Conservation (phyloP, 1,140 invertebrate genomes). For the Brachionus rotundiformis region DNA sequence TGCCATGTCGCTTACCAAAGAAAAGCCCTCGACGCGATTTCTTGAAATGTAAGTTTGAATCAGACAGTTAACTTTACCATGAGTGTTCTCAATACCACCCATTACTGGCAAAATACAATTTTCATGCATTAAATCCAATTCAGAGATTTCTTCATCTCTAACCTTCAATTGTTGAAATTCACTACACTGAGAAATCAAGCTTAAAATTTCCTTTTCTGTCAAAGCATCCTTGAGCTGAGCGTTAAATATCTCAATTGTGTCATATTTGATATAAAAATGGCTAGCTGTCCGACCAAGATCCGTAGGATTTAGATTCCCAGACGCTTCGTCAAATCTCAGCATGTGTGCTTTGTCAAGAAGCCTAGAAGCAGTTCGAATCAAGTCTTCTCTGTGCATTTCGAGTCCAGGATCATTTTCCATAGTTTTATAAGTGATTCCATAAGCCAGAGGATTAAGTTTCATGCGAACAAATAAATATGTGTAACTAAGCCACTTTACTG, state of each 20-base stretch:
- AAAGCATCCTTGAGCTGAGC: conserved; percentile 72
- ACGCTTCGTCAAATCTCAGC: conserved; percentile 83
- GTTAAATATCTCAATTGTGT: conserved; percentile 78
- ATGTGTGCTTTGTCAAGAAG: conserved; percentile 87
- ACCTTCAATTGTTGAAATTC: conserved; percentile 96
- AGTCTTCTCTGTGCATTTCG: conserved; percentile 72
- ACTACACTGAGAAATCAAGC: conserved; percentile 82
- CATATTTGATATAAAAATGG: conserved; percentile 95
- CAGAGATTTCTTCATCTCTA: conserved; percentile 87
- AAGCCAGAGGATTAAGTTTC: conserved; percentile 85
- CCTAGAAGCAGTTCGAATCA: conserved; percentile 78
- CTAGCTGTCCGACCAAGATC: conserved; percentile 93
- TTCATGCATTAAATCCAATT: conserved; percentile 76
- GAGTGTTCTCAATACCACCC: conserved; percentile 81
- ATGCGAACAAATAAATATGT: conserved; percentile 94
- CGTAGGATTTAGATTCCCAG: conserved; percentile 75
- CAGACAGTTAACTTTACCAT: conserved; percentile 95
- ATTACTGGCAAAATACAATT: conserved; percentile 76
- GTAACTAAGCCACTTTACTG: conserved; percentile 94
- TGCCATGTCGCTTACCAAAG: conserved; percentile 85
- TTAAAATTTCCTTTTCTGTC: conserved; percentile 81
- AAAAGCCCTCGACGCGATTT: conserved; percentile 78
- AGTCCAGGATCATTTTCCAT: conserved; percentile 76
- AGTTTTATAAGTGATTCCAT: conserved; percentile 74
- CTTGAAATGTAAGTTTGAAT: conserved; percentile 86